A percentile compares a stretch with the other conserved stretches of the same genome.
Conservation (phyloP, 1,140 invertebrate species). For the Diorhabda carinulata region DNA sequence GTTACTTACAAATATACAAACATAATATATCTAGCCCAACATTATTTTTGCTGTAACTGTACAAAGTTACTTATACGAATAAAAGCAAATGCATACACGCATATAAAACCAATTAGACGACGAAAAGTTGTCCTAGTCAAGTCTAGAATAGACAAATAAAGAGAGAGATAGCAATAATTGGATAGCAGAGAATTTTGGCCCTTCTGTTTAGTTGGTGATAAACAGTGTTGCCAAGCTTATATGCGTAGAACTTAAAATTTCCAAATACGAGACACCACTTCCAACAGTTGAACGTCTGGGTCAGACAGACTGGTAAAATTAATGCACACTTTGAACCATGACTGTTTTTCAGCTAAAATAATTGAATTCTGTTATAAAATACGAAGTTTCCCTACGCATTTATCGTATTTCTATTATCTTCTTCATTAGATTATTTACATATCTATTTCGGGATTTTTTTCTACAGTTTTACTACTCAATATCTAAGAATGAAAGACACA, state of each 20-base stretch:
- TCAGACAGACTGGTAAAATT: too few relatives aligned
- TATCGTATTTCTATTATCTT: too few relatives aligned
- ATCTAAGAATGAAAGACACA: too few relatives aligned
- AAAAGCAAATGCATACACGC: conserved; percentile 16
- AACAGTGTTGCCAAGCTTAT: conserved; percentile 14
- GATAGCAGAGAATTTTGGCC: conserved; percentile 14
- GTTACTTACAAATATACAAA: not conserved
- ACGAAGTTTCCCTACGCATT: too few relatives aligned
- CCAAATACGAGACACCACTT: too few relatives aligned
- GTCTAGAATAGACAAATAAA: conserved; percentile 26
- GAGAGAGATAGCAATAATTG: conserved; percentile 9
- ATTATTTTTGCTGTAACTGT: conserved; percentile 25
- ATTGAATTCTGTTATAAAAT: too few relatives aligned
- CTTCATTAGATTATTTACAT: too few relatives aligned
- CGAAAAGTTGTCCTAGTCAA: conserved; percentile 29
- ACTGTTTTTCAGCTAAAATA: too few relatives aligned
- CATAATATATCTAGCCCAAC: not conserved
- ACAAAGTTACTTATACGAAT: conserved; percentile 4
- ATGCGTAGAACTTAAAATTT: not conserved
- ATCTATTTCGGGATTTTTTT: too few relatives aligned
- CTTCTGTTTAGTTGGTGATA: conserved; percentile 18
- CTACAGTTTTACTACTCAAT: too few relatives aligned
- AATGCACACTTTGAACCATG: too few relatives aligned
- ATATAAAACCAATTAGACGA: conserved; percentile 26
- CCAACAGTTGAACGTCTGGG: too few relatives aligned